A percentile compares a stretch with the other conserved stretches of the same genome.
These are phyloP conservation scores for Acanthisitta chloris DNA, from an alignment of 2,113 vertebrate species.

Conservation along the genomic window DNA sequence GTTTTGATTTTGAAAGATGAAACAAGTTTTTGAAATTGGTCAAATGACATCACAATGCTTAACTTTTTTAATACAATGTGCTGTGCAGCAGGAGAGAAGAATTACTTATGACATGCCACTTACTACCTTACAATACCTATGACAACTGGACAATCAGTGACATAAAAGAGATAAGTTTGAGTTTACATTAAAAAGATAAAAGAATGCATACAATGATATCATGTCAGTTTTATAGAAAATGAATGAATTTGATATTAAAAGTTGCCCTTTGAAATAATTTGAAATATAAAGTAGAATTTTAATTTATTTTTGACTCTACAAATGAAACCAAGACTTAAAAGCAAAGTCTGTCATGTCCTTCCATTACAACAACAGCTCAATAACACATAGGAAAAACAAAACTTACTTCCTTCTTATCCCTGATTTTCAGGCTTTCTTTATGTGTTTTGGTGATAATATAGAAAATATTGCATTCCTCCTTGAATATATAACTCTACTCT, in stretches of 20 bases:
- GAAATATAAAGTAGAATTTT: not conserved
- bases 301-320: not conserved
- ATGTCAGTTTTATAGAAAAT: accelerated
- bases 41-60: not conserved
- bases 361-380: not conserved
- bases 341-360: not conserved
- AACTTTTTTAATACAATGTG: not conserved
- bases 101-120: not conserved
- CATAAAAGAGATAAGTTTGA: not conserved
- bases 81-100: not conserved
- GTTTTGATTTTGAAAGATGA: not conserved
- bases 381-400: not conserved
- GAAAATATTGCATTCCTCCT: not conserved
- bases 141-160: not conserved
- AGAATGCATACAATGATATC: not conserved
- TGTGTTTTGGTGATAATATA: not conserved
- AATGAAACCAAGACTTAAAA: not conserved
- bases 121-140: not conserved
- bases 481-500: not conserved
- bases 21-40: not conserved
- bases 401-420: not conserved
- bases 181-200: not conserved
- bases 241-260: not conserved
- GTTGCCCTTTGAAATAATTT: accelerated
- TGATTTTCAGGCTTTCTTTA: not conserved